Conservation (phyloP, 1,140 invertebrate genomes). For the Neuroterus valhalla region DNA sequence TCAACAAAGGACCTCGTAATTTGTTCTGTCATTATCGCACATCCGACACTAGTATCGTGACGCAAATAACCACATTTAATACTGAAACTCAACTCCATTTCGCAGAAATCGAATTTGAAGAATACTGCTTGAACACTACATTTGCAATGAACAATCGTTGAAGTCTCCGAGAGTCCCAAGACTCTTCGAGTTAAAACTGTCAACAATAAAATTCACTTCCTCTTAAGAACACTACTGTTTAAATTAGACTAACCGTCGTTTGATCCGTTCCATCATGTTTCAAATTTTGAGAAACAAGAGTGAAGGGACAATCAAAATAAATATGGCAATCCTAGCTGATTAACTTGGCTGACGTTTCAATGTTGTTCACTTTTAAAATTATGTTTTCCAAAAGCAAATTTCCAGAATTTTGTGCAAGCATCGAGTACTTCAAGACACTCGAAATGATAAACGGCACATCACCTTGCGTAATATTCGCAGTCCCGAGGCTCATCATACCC, state of each 20-base stretch:
- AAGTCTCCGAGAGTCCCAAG: not conserved
- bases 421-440: not conserved
- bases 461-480: conserved; percentile 7
- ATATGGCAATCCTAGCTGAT: not conserved
- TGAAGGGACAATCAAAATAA: not conserved
- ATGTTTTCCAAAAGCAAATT: not conserved
- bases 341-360: not conserved
- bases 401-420: not conserved
- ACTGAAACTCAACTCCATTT: not conserved
- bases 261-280: no score
- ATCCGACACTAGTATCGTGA: not conserved
- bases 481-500: conserved; percentile 33
- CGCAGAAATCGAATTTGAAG: not conserved
- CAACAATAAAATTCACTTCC: no score
- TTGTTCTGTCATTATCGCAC: conserved; percentile 14
- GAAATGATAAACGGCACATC: not conserved
- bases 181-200: not conserved
- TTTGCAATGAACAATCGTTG: not conserved
- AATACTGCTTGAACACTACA: not conserved
- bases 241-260: no score
- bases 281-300: not conserved
- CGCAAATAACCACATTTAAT: conserved; percentile 5
- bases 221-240: no score
- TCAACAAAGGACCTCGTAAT: not conserved
- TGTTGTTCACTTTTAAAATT: not conserved